Evolutionary conservation across 2,888 invertebrate genomes (phyloP).

Genomic region (Urechis unicinctus): DNA sequence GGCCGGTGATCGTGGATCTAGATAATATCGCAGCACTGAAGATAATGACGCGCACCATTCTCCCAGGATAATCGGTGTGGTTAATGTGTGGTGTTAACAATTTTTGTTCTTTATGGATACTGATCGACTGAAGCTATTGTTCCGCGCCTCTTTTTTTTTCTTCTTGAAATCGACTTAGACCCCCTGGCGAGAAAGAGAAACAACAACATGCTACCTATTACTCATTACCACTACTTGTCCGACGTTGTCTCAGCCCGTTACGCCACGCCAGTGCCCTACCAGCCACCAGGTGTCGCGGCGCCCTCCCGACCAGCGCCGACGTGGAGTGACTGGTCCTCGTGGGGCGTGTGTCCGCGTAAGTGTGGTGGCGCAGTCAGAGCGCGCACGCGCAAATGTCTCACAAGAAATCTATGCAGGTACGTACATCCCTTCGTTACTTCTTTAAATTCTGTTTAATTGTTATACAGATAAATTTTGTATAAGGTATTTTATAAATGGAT

Average conservation of each 20-base stretch:
- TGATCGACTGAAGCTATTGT: no score
- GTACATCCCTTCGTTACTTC: not conserved
- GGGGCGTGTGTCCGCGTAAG: constrained; percentile 24
- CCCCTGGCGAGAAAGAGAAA: constrained; percentile 1
- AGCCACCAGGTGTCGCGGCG: no score
- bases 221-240: not conserved
- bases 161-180: no score
- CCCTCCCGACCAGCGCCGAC: no score
- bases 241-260: constrained; percentile 1
- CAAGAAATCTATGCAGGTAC: constrained; percentile 20
- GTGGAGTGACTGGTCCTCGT: constrained; percentile 30
- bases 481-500: not conserved
- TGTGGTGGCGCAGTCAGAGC: constrained; percentile 36
- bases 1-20: no score
- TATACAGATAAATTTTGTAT: not conserved
- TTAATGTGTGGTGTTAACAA: not conserved
- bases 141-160: no score
- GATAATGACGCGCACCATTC: not conserved
- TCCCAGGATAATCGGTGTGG: not conserved
- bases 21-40: no score
- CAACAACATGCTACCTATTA: not conserved
- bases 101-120: no score
- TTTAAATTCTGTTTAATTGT: not conserved
- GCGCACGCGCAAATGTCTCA: constrained; percentile 23
- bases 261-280: not conserved